Evolutionary conservation across 2,113 vertebrate genomes (phyloP).

Genomic region (Ictalurus furcatus): DNA sequence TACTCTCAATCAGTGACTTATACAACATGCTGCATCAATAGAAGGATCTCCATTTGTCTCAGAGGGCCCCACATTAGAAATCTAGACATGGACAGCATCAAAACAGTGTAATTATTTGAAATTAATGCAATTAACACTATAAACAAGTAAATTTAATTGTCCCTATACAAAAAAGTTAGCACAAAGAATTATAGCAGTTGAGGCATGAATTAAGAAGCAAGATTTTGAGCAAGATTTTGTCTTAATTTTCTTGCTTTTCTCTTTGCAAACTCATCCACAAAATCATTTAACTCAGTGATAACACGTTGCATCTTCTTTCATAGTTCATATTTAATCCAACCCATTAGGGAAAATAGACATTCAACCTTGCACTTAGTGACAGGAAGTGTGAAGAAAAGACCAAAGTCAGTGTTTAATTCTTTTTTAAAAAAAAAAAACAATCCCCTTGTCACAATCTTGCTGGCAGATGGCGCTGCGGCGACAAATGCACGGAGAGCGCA

Average conservation of each 20-base stretch:
- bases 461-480: no score
- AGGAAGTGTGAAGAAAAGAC: background rate
- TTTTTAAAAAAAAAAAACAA: background rate
- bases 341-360: background rate
- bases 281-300: background rate
- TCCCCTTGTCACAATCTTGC: background rate
- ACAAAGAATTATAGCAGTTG: no score
- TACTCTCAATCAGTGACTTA: conserved; percentile 26
- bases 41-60: background rate
- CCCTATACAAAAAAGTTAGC: no score
- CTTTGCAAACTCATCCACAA: background rate
- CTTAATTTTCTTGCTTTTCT: background rate
- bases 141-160: background rate
- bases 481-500: no score
- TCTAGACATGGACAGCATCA: background rate
- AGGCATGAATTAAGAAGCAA: no score
- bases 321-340: background rate
- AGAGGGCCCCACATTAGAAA: background rate
- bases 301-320: background rate
- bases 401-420: background rate
- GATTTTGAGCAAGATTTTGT: background rate
- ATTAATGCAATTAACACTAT: background rate
- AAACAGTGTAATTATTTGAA: background rate
- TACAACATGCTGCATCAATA: conserved; percentile 28
- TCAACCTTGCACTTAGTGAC: background rate